Conservation (phyloP, 2,797 vertebrate genomes). For the Arnoldichthys spilopterus region DNA sequence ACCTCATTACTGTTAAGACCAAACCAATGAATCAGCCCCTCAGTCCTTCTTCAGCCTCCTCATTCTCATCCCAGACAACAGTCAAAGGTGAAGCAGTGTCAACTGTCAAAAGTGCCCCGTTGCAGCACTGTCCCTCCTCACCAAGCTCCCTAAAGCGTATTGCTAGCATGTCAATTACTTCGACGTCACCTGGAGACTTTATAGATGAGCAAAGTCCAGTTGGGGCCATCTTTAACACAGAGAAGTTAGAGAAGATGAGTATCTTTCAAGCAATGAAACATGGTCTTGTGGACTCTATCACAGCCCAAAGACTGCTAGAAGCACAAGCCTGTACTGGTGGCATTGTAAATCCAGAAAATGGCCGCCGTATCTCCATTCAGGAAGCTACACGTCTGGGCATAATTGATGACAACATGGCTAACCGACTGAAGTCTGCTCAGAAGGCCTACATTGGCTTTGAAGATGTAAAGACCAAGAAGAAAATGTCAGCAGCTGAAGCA, state of each 20-base stretch:
- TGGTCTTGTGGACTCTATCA: slow-evolving; percentile 91
- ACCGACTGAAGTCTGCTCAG: slow-evolving; percentile 89
- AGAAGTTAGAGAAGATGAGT: slow-evolving; percentile 90
- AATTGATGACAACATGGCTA: slow-evolving; percentile 85
- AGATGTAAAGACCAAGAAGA: slow-evolving; percentile 86
- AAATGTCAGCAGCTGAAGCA: slow-evolving; percentile 91
- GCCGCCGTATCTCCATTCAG: slow-evolving; percentile 85
- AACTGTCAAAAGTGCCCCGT: slow-evolving; percentile 48
- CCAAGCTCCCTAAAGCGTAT: slow-evolving; percentile 69
- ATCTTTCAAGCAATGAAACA: slow-evolving; percentile 86
- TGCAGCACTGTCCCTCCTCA: slow-evolving; percentile 65
- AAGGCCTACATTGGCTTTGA: slow-evolving; percentile 93
- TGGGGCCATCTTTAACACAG: slow-evolving; percentile 94
- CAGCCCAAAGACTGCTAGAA: slow-evolving; percentile 90
- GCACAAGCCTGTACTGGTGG: slow-evolving; percentile 96
- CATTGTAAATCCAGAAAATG: slow-evolving; percentile 86
- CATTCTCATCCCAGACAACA: slow-evolving; percentile 60
- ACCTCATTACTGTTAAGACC: slow-evolving; percentile 83
- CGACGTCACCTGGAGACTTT: slow-evolving; percentile 75
- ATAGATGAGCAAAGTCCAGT: slow-evolving; percentile 86
- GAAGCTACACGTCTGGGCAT: slow-evolving; percentile 84
- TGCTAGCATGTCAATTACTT: slow-evolving; percentile 78
- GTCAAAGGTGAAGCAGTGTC: slow-evolving; percentile 65
- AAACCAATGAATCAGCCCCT: slow-evolving; percentile 51
- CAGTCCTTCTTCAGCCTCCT: slow-evolving; percentile 53